phyloP scores from a whole-genome alignment of 2,888 invertebrate species.

The Trissolcus brochymenae region DNA sequence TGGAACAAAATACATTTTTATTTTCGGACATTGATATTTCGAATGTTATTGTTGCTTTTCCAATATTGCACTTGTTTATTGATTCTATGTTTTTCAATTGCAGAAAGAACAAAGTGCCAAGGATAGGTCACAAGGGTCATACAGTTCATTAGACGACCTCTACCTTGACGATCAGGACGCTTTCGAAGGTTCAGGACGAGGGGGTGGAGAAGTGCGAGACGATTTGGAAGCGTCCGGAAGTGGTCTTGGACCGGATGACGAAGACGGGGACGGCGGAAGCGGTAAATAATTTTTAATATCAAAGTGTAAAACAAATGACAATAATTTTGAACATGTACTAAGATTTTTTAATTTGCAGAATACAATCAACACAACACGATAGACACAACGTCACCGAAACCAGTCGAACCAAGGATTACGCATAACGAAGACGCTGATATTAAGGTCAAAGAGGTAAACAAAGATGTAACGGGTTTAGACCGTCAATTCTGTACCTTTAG shows the following conservation, averaged over 20 bases:
- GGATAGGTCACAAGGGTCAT: constrained; percentile 70
- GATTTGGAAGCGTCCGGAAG: constrained; percentile 91
- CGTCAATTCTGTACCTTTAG: too few species aligned
- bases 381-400: constrained; percentile 69
- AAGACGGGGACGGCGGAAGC: constrained; percentile 78
- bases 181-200: constrained; percentile 84
- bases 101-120: constrained; percentile 70
- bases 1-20: too few species aligned
- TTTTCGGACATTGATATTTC: background rate
- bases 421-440: constrained; percentile 68
- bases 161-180: constrained; percentile 86
- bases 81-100: constrained; percentile 3
- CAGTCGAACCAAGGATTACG: constrained; percentile 69
- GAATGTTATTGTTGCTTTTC: background rate
- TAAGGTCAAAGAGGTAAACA: constrained; percentile 67
- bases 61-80: background rate
- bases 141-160: constrained; percentile 80
- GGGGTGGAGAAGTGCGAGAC: constrained; percentile 83
- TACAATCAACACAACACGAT: constrained; percentile 68
- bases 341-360: constrained; percentile 60
- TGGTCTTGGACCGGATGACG: constrained; percentile 90
- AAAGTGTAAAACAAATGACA: background rate
- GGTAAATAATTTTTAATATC: constrained; percentile 61
- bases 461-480: background rate
- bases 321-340: background rate